phyloP scores from a whole-genome alignment of 2,113 vertebrate species.

The Cairina moschata region DNA sequence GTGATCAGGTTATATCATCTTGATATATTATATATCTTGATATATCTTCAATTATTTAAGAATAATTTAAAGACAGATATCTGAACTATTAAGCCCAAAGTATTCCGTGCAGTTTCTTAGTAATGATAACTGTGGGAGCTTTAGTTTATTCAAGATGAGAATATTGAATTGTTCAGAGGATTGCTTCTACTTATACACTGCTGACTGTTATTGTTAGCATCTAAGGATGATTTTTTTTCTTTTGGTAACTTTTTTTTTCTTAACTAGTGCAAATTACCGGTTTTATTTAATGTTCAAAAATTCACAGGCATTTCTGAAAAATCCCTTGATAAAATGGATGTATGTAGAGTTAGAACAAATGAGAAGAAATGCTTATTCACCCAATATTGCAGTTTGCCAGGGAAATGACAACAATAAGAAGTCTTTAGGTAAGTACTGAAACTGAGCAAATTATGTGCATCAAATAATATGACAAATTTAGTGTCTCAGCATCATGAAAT shows the following conservation, averaged over 20 bases:
- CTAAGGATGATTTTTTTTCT: background rate
- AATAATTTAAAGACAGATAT: slow-evolving; percentile 24
- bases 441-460: background rate
- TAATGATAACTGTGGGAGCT: background rate
- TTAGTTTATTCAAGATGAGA: background rate
- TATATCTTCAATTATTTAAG: background rate
- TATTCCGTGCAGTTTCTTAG: background rate
- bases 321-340: background rate
- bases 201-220: background rate
- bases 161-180: background rate
- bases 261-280: background rate
- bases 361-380: background rate
- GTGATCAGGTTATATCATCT: background rate
- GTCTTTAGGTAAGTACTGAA: background rate
- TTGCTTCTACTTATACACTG: background rate
- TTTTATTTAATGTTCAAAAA: background rate
- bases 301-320: background rate
- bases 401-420: background rate
- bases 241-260: background rate
- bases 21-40: background rate
- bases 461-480: background rate
- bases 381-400: background rate
- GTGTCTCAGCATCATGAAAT: background rate
- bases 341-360: background rate
- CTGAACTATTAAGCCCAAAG: background rate